Conservation (phyloP, 2,797 vertebrate species). For the Dermochelys coriacea region DNA sequence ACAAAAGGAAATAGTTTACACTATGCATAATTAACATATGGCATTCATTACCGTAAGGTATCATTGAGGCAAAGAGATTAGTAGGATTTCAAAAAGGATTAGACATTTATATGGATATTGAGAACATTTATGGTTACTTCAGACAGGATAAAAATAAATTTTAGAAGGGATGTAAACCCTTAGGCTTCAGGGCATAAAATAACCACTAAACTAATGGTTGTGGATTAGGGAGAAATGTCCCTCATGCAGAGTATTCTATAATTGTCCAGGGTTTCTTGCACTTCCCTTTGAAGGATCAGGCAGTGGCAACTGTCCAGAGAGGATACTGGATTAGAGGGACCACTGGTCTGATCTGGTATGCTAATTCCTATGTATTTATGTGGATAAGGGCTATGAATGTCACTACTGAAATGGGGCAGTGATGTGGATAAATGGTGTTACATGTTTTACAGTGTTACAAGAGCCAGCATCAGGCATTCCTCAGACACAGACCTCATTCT, state of each 20-base stretch:
- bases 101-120: slow-evolving; percentile 66
- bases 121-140: slow-evolving; percentile 62
- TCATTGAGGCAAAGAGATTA: slow-evolving; percentile 65
- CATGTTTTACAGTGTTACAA: too few species aligned
- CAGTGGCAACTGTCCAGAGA: slow-evolving; percentile 34
- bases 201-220: slow-evolving; percentile 21
- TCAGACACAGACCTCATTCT: not conserved
- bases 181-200: slow-evolving; percentile 60
- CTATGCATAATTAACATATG: slow-evolving; percentile 62
- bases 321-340: slow-evolving; percentile 32
- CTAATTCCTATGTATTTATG: not conserved
- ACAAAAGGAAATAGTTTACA: slow-evolving; percentile 57
- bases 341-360: not conserved
- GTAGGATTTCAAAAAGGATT: slow-evolving; percentile 68
- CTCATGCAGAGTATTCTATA: slow-evolving; percentile 52
- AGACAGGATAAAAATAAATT: slow-evolving; percentile 69
- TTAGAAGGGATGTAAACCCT: slow-evolving; percentile 59
- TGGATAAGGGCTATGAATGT: not conserved
- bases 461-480: not conserved
- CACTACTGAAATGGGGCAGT: not conserved
- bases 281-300: slow-evolving; percentile 51
- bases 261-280: slow-evolving; percentile 55
- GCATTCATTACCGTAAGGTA: slow-evolving; percentile 61
- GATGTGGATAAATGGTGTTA: not conserved
- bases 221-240: slow-evolving; percentile 59